phyloP scores from a whole-genome alignment of 1,140 invertebrate species.

The Melipona quadrifasciata region DNA sequence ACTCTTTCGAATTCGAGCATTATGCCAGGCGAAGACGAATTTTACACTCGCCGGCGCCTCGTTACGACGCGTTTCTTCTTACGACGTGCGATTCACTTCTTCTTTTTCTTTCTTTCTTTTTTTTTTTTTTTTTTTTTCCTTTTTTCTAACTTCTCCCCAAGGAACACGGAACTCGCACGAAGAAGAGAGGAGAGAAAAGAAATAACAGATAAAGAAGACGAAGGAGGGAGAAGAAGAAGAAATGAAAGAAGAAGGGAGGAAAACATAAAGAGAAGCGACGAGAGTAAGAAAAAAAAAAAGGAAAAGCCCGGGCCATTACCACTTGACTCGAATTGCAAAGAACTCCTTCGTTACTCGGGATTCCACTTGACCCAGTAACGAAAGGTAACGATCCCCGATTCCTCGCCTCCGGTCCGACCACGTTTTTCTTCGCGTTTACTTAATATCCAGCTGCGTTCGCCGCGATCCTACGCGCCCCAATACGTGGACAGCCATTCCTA shows the following conservation, averaged over 20 bases:
- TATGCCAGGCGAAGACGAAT: not conserved
- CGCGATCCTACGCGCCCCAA: too few relatives aligned
- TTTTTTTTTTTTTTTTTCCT: too few relatives aligned
- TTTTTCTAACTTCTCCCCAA: too few relatives aligned
- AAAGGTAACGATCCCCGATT: slow-evolving; percentile 59
- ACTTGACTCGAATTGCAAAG: slow-evolving; percentile 56
- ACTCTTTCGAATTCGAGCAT: not conserved
- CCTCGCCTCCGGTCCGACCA: slow-evolving; percentile 22
- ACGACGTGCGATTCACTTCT: not conserved
- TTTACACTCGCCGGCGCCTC: slow-evolving; percentile 1
- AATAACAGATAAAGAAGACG: not conserved
- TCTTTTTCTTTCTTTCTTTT: too few relatives aligned
- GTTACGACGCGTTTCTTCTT: slow-evolving; percentile 6
- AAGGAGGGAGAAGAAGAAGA: not conserved
- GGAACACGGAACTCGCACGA: not conserved
- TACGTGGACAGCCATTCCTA: not conserved
- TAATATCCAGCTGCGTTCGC: slow-evolving; percentile 20
- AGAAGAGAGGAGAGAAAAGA: not conserved
- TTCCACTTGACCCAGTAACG: slow-evolving; percentile 54
- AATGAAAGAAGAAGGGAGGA: not conserved
- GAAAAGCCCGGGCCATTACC: slow-evolving; percentile 48
- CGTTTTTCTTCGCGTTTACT: slow-evolving; percentile 40
- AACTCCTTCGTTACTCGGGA: slow-evolving; percentile 55
- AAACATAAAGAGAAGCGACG: slow-evolving; percentile 24
- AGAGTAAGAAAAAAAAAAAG: not conserved